Evolutionary conservation across 1,140 invertebrate species (phyloP).

Genomic region (Hesperophylax magnus): DNA sequence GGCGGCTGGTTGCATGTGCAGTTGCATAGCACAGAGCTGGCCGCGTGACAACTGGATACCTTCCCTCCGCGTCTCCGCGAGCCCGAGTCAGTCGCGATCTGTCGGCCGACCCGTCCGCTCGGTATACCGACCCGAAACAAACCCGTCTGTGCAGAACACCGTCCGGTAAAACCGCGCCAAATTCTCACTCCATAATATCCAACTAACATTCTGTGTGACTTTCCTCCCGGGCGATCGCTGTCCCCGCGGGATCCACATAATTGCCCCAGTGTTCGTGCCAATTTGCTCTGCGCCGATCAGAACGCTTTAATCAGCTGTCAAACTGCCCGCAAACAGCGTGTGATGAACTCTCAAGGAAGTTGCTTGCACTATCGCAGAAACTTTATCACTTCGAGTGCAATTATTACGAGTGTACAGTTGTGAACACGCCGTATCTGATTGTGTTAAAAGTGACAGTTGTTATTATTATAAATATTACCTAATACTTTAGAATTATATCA

Average conservation of each 20-base stretch:
- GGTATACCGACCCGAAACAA: neutral
- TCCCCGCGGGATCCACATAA: neutral
- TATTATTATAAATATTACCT: neutral
- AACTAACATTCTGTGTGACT: too few relatives aligned
- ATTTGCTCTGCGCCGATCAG: neutral
- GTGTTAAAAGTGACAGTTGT: too few relatives aligned
- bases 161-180: slow-evolving; percentile 6
- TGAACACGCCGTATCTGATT: too few relatives aligned
- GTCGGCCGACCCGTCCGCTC: slow-evolving; percentile 35
- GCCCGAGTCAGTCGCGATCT: slow-evolving; percentile 27
- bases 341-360: neutral
- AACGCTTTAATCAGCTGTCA: neutral
- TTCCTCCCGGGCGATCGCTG: too few relatives aligned
- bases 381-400: neutral
- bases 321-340: slow-evolving; percentile 11
- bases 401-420: neutral
- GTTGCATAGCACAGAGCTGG: slow-evolving; percentile 25
- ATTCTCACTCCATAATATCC: neutral
- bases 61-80: slow-evolving; percentile 10
- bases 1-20: slow-evolving; percentile 34
- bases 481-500: too few relatives aligned
- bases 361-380: neutral
- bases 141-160: neutral
- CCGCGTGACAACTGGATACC: slow-evolving; percentile 25
- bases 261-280: neutral